Evolutionary conservation across 2,888 invertebrate genomes (phyloP).

Genomic region (Dorcus hopei): DNA sequence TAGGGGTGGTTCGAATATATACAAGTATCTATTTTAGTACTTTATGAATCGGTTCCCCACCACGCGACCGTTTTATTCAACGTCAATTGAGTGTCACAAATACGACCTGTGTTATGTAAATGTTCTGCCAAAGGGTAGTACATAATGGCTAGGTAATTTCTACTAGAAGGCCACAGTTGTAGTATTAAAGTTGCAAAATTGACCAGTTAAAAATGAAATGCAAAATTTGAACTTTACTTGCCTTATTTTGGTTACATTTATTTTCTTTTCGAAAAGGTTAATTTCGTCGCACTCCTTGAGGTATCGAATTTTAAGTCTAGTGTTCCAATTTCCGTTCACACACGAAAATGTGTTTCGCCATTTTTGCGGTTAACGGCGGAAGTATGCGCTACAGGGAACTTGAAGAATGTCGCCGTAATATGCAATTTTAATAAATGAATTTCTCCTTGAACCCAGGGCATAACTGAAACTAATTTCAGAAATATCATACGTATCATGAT

Average conservation of each 20-base stretch:
- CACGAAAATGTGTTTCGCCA: conserved; percentile 28
- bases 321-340: conserved; percentile 29
- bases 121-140: conserved; percentile 34
- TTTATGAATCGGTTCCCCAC: conserved; percentile 47
- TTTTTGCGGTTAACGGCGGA: conserved; percentile 25
- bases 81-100: conserved; percentile 53
- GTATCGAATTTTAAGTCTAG: conserved; percentile 18
- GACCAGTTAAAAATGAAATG: not conserved
- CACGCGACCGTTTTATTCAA: conserved; percentile 50
- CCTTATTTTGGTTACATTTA: not conserved
- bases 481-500: no score
- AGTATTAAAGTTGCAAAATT: not conserved
- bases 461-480: no score
- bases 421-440: no score
- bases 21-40: conserved; percentile 50
- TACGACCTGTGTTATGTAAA: conserved; percentile 49
- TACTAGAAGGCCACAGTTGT: no score
- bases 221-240: not conserved
- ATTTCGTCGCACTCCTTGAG: not conserved
- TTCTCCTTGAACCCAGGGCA: no score
- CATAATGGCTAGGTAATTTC: conserved; percentile 6
- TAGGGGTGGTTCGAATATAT: conserved; percentile 39
- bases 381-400: not conserved
- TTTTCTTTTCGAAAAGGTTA: not conserved
- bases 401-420: no score